A percentile compares a stretch with the other conserved stretches of the same genome.
phyloP scores from a whole-genome alignment of 2,113 vertebrate genomes.

The Acrocephalus arundinaceus region DNA sequence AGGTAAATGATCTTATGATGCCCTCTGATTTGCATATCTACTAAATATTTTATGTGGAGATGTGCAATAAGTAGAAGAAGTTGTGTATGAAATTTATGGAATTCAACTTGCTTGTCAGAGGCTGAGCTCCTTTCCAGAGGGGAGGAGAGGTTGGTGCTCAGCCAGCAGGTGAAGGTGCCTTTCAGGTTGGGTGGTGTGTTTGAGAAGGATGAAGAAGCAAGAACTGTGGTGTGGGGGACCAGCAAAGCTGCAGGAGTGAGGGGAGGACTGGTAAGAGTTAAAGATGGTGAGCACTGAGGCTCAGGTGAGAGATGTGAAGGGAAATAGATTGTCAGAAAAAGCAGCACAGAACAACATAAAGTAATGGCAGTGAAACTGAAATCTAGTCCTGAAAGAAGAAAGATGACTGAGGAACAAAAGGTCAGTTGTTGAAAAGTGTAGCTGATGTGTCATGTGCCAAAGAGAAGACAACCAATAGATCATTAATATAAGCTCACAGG shows the following conservation, averaged over 20 bases:
- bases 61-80: background rate
- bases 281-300: background rate
- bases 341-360: background rate
- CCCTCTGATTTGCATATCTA: background rate
- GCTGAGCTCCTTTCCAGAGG: background rate
- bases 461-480: background rate
- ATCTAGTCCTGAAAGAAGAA: background rate
- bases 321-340: background rate
- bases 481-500: background rate
- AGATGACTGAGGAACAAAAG: background rate
- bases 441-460: background rate
- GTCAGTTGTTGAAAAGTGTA: background rate
- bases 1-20: background rate
- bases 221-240: background rate
- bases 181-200: background rate
- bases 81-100: background rate
- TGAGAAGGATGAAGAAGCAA: background rate
- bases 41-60: background rate
- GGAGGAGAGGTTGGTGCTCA: background rate
- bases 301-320: background rate
- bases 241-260: background rate
- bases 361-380: background rate
- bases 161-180: background rate
- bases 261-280: background rate
- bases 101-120: background rate